A percentile compares a stretch with the other conserved stretches of the same genome.
phyloP scores from a whole-genome alignment of 2,888 invertebrate genomes.

The Smittia aterrima region DNA sequence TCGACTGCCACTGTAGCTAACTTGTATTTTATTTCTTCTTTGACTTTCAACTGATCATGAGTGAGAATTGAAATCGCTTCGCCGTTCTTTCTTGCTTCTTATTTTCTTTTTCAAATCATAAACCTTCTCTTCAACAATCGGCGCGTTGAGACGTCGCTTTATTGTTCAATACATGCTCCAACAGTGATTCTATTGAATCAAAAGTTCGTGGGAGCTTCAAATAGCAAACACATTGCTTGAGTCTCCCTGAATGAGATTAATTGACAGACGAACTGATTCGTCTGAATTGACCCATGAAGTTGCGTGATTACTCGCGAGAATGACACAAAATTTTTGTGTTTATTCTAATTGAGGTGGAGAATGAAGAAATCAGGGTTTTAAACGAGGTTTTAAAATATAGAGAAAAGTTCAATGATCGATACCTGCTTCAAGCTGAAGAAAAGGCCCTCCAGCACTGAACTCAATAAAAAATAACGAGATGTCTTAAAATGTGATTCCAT shows the following conservation, averaged over 20 bases:
- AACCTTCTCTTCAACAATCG: not conserved
- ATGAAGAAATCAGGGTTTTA: too few relatives aligned
- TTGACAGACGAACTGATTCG: not conserved
- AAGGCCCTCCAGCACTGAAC: not conserved
- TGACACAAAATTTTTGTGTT: not conserved
- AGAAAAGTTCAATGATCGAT: too few relatives aligned
- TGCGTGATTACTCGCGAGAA: not conserved
- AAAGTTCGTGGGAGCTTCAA: not conserved
- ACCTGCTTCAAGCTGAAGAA: not conserved
- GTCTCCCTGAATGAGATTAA: not conserved
- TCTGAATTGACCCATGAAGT: not conserved
- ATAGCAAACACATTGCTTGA: not conserved
- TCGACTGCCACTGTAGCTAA: slow-evolving; percentile 9
- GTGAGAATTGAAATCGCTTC: slow-evolving; percentile 14
- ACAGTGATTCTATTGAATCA: not conserved
- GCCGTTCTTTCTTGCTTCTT: not conserved
- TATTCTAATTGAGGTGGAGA: not conserved
- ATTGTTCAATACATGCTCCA: not conserved
- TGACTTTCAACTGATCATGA: slow-evolving; percentile 35
- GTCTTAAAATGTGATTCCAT: not conserved
- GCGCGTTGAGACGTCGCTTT: not conserved
- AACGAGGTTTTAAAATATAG: too few relatives aligned
- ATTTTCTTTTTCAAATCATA: slow-evolving; percentile 11
- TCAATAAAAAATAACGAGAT: not conserved
- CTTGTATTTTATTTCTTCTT: slow-evolving; percentile 28